Evolutionary conservation across 2,113 vertebrate species (phyloP).

Genomic region (Mus pahari): DNA sequence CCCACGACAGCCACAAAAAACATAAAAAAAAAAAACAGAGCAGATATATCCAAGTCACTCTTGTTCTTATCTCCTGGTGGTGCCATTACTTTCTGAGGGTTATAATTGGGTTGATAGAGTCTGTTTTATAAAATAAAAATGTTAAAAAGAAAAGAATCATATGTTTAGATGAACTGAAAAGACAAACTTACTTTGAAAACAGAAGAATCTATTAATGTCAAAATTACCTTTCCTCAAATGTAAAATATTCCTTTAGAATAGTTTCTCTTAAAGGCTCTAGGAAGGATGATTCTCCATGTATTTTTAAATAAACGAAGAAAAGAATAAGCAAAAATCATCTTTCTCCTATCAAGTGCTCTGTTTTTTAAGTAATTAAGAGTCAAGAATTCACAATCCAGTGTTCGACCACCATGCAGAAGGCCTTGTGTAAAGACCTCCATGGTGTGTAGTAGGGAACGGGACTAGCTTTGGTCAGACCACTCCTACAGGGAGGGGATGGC

Average conservation of each 20-base stretch:
- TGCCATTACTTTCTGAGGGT: not conserved
- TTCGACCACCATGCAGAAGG: not conserved
- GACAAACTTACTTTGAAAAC: not conserved
- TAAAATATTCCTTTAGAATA: conserved; percentile 46
- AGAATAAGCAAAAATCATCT: not conserved
- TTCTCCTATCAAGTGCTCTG: not conserved
- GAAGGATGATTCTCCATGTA: not conserved
- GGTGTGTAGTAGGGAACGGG: not conserved
- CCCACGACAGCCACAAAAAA: not conserved
- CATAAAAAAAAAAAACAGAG: not conserved
- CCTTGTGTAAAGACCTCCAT: not conserved
- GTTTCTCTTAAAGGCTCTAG: conserved; percentile 19
- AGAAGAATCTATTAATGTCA: conserved; percentile 21
- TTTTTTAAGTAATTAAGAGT: conserved; percentile 16
- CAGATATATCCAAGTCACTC: not conserved
- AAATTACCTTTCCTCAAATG: conserved; percentile 48
- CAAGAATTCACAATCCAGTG: not conserved
- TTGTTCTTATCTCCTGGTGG: accelerated
- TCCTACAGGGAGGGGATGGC: not conserved
- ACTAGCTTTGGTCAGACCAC: not conserved
- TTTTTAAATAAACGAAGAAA: conserved; percentile 49
- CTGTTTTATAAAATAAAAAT: not conserved
- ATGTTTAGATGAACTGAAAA: not conserved
- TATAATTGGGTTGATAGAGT: not conserved
- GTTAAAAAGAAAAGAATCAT: not conserved